Conservation (phyloP, 2,888 invertebrate species). For the Spatulosminthurus flaviceps region DNA sequence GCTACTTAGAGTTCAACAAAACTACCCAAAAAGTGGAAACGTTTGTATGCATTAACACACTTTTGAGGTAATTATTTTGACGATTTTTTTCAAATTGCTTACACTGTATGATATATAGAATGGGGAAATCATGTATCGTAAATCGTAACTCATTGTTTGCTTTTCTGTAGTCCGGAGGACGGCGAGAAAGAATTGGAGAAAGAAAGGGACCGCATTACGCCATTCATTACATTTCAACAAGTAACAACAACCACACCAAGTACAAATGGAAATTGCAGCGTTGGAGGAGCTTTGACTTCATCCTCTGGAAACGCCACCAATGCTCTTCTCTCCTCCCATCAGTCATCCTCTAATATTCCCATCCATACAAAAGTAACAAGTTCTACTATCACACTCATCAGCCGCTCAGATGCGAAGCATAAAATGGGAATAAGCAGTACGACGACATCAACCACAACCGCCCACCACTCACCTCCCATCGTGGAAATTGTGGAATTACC, state of each 20-base stretch:
- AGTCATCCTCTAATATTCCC: conserved; percentile 34
- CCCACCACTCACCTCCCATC: conserved; percentile 27
- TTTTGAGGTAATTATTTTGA: conserved; percentile 70
- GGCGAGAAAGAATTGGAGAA: conserved; percentile 64
- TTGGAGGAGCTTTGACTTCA: conserved; percentile 47
- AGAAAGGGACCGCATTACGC: conserved; percentile 63
- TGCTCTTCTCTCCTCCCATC: conserved; percentile 35
- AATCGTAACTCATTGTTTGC: too few relatives aligned
- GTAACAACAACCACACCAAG: conserved; percentile 60
- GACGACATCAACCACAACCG: conserved; percentile 18
- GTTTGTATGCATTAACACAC: conserved; percentile 86
- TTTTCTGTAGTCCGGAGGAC: conserved; percentile 59
- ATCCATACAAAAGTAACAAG: conserved; percentile 41
- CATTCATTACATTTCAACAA: conserved; percentile 64
- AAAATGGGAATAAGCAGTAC: conserved; percentile 17
- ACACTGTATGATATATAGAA: not conserved
- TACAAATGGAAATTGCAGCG: conserved; percentile 56
- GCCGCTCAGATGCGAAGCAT: conserved; percentile 38
- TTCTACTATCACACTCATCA: conserved; percentile 47
- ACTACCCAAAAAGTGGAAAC: conserved; percentile 79
- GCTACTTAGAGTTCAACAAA: conserved; percentile 83
- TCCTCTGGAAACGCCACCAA: conserved; percentile 29
- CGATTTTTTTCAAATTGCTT: not conserved
- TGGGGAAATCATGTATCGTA: too few relatives aligned
- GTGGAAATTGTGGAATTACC: conserved; percentile 47